Evolutionary conservation across 2,113 vertebrate genomes (phyloP).

Genomic region (Melanotaenia duboulayi): DNA sequence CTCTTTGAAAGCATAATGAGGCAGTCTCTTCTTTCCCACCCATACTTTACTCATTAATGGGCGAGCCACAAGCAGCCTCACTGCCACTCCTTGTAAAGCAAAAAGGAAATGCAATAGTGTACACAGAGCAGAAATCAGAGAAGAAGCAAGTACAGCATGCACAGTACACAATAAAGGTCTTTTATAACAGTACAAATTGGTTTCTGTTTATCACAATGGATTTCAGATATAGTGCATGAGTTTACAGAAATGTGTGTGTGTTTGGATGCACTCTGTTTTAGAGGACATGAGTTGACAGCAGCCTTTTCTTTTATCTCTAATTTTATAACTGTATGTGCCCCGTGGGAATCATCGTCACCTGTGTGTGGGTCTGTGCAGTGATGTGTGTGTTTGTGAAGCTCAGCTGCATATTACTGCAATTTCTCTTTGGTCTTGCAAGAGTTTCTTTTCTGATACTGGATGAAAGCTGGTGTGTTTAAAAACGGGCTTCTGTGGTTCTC

Average conservation of each 20-base stretch:
- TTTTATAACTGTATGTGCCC: constrained; percentile 49
- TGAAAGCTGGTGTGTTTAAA: constrained; percentile 54
- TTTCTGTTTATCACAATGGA: not conserved
- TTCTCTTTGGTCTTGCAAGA: constrained; percentile 18
- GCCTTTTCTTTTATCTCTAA: constrained; percentile 58
- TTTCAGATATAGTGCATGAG: constrained; percentile 6
- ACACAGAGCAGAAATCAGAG: not conserved
- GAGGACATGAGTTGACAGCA: constrained; percentile 32
- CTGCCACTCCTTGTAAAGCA: constrained; percentile 30
- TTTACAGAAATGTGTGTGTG: constrained; percentile 2
- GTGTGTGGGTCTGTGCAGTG: constrained; percentile 17
- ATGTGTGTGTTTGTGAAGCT: constrained; percentile 37
- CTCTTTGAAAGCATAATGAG: constrained; percentile 61
- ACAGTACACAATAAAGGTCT: not conserved
- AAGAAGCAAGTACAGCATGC: not conserved
- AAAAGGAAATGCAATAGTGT: constrained; percentile 22
- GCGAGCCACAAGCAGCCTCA: constrained; percentile 35
- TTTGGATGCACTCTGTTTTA: constrained; percentile 6
- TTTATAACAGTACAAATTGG: not conserved
- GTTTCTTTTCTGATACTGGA: constrained; percentile 49
- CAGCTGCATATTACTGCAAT: constrained; percentile 39
- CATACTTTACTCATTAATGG: constrained; percentile 54
- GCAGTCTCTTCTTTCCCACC: constrained; percentile 28
- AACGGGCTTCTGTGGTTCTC: constrained; percentile 29
- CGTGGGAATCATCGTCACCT: constrained; percentile 39